phyloP scores from a whole-genome alignment of 1,140 invertebrate species.

The Euura saliciscinereae region DNA sequence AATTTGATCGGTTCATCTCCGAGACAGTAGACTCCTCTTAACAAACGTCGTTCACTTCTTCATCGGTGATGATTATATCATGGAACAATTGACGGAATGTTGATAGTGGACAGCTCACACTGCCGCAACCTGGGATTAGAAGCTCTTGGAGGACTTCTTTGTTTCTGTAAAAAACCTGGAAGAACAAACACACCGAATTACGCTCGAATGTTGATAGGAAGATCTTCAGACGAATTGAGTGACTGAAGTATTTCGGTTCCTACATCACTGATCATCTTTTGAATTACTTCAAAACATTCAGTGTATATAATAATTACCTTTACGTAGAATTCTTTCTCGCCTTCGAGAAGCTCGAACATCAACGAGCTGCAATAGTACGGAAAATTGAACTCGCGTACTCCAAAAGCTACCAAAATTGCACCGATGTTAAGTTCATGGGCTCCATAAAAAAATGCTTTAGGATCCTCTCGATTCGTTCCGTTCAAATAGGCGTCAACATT shows the following conservation, averaged over 20 bases:
- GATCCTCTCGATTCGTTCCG: neutral
- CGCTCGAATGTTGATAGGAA: too few relatives aligned
- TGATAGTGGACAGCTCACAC: neutral
- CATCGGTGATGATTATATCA: too few relatives aligned
- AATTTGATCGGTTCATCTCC: too few relatives aligned
- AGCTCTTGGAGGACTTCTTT: neutral
- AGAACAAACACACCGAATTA: neutral
- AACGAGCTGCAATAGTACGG: slow-evolving; percentile 10
- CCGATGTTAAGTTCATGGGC: slow-evolving; percentile 73
- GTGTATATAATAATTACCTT: slow-evolving; percentile 2
- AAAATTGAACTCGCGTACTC: slow-evolving; percentile 60
- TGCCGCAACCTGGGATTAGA: neutral
- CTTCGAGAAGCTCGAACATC: slow-evolving; percentile 12
- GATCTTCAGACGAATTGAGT: too few relatives aligned
- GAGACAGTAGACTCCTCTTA: too few relatives aligned
- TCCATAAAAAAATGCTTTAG: slow-evolving; percentile 56
- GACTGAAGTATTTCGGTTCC: too few relatives aligned
- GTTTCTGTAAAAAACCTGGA: slow-evolving; percentile 7
- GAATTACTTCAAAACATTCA: neutral
- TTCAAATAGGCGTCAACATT: slow-evolving; percentile 4
- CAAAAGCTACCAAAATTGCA: slow-evolving; percentile 67
- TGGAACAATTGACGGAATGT: slow-evolving; percentile 1
- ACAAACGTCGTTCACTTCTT: too few relatives aligned
- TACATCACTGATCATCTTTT: too few relatives aligned
- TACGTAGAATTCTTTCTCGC: neutral